Conservation (phyloP, 2,888 invertebrate species). For the Graphium colonna region DNA sequence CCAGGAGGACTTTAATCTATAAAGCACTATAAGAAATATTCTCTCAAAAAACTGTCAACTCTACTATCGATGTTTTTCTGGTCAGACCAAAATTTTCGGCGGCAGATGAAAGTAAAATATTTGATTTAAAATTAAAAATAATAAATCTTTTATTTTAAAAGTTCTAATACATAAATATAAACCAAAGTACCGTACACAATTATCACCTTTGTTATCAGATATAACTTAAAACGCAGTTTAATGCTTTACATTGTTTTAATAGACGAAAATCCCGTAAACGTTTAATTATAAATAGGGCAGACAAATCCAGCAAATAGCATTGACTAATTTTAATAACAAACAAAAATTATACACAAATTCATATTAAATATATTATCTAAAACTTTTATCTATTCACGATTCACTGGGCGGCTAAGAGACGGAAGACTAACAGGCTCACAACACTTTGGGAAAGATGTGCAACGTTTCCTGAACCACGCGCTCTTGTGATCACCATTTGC, state of each 20-base stretch:
- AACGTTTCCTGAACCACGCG: neutral
- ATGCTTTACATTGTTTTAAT: too few species aligned
- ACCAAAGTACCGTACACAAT: too few species aligned
- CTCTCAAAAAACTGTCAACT: too few species aligned
- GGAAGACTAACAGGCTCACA: constrained; percentile 29
- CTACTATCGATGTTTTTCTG: too few species aligned
- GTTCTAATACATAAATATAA: too few species aligned
- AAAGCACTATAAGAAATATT: too few species aligned
- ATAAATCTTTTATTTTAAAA: neutral
- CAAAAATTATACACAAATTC: constrained; percentile 18
- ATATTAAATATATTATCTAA: constrained; percentile 16
- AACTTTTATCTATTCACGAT: constrained; percentile 6
- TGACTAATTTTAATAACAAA: constrained; percentile 8
- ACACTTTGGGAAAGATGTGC: constrained; percentile 1
- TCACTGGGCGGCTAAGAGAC: constrained; percentile 9
- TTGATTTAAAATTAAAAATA: too few species aligned
- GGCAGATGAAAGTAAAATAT: too few species aligned
- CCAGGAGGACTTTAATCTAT: too few species aligned
- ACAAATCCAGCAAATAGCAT: neutral
- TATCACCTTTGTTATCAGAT: too few species aligned
- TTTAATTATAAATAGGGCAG: neutral
- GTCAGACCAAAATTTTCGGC: too few species aligned
- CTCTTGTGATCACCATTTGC: constrained; percentile 17
- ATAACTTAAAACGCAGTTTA: neutral
- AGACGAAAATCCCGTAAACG: too few species aligned